A percentile compares a stretch with the other conserved stretches of the same genome.
Evolutionary conservation across 2,797 vertebrate genomes (phyloP).

Genomic region (Lacerta bilineata): DNA sequence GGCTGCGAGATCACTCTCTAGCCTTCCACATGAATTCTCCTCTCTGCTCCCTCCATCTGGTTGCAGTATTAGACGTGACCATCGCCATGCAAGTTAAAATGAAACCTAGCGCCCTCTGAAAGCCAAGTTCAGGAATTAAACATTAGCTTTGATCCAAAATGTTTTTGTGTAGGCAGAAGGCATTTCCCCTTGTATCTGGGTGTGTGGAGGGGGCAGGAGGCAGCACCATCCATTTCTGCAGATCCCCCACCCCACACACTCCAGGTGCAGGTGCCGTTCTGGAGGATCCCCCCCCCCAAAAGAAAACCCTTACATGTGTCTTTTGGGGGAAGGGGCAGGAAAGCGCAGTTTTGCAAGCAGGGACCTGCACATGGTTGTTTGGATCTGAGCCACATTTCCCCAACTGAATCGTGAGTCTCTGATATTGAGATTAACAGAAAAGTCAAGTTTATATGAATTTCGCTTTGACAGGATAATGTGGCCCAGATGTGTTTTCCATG

Average conservation of each 20-base stretch:
- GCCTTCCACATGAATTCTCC: too few species aligned
- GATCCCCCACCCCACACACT: too few species aligned
- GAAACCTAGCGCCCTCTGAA: not conserved
- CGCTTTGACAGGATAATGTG: not conserved
- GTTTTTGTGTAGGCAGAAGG: not conserved
- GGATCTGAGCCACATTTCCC: not conserved
- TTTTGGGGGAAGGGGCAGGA: not conserved
- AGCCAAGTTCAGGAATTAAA: not conserved
- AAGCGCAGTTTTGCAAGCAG: not conserved
- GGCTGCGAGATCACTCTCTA: not conserved
- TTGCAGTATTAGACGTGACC: too few species aligned
- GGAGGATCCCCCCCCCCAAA: not conserved
- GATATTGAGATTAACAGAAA: constrained; percentile 2
- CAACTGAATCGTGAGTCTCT: not conserved
- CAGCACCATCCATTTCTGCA: not conserved
- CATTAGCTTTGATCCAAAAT: not conserved
- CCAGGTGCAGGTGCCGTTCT: not conserved
- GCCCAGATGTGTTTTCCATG: constrained; percentile 9
- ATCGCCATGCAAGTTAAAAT: not conserved
- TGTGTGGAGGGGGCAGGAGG: not conserved
- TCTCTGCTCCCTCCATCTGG: not conserved
- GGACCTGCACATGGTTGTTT: not conserved
- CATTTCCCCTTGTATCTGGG: not conserved
- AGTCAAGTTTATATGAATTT: constrained; percentile 11
- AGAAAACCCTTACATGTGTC: not conserved